phyloP scores from a whole-genome alignment of 2,797 vertebrate genomes.

The Ficedula albicollis region DNA sequence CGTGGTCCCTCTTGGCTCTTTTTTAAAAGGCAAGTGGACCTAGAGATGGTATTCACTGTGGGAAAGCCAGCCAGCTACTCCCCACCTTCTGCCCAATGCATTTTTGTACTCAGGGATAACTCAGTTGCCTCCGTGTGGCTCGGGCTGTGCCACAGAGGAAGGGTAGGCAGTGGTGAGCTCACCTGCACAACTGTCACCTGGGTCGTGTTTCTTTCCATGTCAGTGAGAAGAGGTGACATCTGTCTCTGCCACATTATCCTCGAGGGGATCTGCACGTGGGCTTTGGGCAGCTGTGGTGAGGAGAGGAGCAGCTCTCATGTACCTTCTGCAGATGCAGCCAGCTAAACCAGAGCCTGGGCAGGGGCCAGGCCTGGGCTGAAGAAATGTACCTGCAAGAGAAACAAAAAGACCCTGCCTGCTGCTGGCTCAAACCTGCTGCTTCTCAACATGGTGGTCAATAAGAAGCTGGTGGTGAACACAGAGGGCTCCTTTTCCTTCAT shows the following conservation, averaged over 20 bases:
- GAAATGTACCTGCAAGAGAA: not conserved
- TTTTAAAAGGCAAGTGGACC: not conserved
- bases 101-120: not conserved
- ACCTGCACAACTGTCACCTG: not conserved
- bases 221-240: not conserved
- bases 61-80: not conserved
- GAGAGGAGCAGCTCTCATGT: not conserved
- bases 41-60: rapidly evolving
- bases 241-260: not conserved
- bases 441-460: not conserved
- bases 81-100: not conserved
- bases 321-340: not conserved
- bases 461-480: not conserved
- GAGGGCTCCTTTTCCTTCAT: not conserved
- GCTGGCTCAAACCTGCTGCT: not conserved
- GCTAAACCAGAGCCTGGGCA: not conserved
- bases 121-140: not conserved
- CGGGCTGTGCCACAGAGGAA: not conserved
- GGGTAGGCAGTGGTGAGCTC: not conserved
- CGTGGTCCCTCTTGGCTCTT: not conserved
- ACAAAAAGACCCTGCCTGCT: not conserved
- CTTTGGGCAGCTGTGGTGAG: not conserved
- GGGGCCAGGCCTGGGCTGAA: not conserved
- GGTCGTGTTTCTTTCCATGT: not conserved
- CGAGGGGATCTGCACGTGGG: not conserved